Evolutionary conservation across 2,888 invertebrate species (phyloP).

Genomic region (Koerneria pararmatus): DNA sequence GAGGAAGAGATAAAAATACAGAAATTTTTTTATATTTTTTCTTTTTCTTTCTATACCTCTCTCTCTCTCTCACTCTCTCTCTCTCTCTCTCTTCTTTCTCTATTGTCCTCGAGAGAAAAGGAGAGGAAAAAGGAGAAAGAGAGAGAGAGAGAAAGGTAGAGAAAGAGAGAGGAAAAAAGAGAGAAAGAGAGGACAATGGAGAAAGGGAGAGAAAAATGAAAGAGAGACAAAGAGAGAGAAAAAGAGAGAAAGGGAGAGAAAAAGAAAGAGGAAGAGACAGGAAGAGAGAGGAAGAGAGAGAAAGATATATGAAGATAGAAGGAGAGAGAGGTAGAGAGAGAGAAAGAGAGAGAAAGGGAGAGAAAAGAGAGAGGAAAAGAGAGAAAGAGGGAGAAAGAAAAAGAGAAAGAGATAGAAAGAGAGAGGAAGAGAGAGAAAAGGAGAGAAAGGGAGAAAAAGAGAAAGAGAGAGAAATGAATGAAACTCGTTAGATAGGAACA

Average conservation of each 20-base stretch:
- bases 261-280: neutral
- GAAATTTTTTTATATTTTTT: too few species aligned
- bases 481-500: too few species aligned
- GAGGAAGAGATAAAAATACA: too few species aligned
- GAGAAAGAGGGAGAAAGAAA: conserved; percentile 1
- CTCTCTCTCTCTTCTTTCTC: too few species aligned
- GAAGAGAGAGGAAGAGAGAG: neutral
- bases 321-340: neutral
- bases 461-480: conserved; percentile 7
- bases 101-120: too few species aligned
- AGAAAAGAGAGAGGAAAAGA: conserved; percentile 5
- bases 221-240: neutral
- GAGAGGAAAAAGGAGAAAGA: too few species aligned
- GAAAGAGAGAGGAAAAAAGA: too few species aligned
- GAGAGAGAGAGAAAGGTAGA: too few species aligned
- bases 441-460: conserved; percentile 1
- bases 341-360: neutral
- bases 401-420: conserved; percentile 7
- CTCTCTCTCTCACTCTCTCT: too few species aligned
- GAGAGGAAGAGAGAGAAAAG: neutral
- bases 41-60: too few species aligned
- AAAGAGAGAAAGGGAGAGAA: conserved; percentile 11
- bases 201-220: neutral
- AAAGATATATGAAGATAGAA: too few species aligned
- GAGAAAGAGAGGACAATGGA: neutral